Evolutionary conservation across 2,888 invertebrate species (phyloP).

Genomic region (Metacarcinus magister): DNA sequence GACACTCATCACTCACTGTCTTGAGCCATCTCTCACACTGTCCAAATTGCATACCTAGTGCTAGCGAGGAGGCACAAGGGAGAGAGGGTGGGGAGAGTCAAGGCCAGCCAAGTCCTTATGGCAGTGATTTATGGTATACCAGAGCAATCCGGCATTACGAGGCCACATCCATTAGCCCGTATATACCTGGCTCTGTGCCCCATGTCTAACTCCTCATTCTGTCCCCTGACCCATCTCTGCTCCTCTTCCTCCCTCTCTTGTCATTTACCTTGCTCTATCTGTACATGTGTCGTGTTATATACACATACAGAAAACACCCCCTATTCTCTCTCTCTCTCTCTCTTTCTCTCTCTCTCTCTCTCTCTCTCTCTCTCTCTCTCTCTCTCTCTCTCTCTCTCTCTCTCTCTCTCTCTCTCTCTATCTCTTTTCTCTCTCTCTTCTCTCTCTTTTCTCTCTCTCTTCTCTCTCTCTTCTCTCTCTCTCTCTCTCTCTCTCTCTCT

Average conservation of each 20-base stretch:
- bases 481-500: not conserved
- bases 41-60: not conserved
- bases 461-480: not conserved
- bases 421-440: not conserved
- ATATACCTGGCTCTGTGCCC: too few species aligned
- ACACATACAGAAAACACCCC: not conserved
- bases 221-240: too few species aligned
- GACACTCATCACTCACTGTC: not conserved
- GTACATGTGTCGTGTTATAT: too few species aligned
- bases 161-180: not conserved
- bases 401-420: not conserved
- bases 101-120: not conserved
- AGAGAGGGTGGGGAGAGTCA: not conserved
- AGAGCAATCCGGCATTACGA: not conserved
- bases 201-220: too few species aligned
- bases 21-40: not conserved
- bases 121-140: not conserved
- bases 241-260: slow-evolving; percentile 21
- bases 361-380: not conserved
- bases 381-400: not conserved
- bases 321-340: not conserved
- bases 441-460: not conserved
- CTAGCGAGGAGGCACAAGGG: not conserved
- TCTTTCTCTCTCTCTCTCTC: slow-evolving; percentile 3
- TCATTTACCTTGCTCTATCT: too few species aligned